Percentiles rank a stretch among this genome's conserved stretches.
These are phyloP conservation scores for Orthonyx spaldingii DNA, from an alignment of 2,113 vertebrate species.

Conservation along the genomic window DNA sequence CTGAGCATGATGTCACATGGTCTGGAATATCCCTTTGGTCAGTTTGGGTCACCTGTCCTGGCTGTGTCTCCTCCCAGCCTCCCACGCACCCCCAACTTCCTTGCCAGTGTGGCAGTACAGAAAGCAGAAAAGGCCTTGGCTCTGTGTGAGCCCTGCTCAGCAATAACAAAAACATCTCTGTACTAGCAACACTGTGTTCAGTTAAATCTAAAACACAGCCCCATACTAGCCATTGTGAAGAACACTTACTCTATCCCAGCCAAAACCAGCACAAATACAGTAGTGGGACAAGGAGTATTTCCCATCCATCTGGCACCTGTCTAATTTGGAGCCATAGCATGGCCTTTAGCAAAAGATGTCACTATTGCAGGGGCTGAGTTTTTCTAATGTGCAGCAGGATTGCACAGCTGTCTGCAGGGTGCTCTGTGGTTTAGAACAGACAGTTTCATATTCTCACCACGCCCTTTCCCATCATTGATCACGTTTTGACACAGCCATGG, in stretches of 20 bases:
- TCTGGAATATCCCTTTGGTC: background rate
- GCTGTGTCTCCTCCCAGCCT: background rate
- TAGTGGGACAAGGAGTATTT: background rate
- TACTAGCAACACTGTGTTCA: background rate
- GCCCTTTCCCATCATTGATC: background rate
- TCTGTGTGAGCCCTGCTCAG: background rate
- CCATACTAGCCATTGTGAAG: background rate
- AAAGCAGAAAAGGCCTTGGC: background rate
- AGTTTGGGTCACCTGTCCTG: background rate
- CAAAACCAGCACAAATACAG: background rate
- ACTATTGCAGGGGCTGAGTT: background rate
- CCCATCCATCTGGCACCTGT: fast-evolving
- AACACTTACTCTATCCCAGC: background rate
- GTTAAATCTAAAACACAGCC: background rate
- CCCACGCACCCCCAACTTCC: no score
- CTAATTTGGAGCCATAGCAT: background rate
- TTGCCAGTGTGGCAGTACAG: fast-evolving
- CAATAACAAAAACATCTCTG: background rate
- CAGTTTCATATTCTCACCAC: background rate
- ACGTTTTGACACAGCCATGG: background rate
- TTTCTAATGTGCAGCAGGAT: background rate
- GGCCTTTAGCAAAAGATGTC: background rate
- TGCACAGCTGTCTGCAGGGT: background rate
- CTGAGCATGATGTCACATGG: no score
- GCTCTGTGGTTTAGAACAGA: background rate